Evolutionary conservation across 2,797 vertebrate genomes (phyloP), one percentile per base, ranked within the genome.

Genomic region (Sebastes wilsoni): DNA sequence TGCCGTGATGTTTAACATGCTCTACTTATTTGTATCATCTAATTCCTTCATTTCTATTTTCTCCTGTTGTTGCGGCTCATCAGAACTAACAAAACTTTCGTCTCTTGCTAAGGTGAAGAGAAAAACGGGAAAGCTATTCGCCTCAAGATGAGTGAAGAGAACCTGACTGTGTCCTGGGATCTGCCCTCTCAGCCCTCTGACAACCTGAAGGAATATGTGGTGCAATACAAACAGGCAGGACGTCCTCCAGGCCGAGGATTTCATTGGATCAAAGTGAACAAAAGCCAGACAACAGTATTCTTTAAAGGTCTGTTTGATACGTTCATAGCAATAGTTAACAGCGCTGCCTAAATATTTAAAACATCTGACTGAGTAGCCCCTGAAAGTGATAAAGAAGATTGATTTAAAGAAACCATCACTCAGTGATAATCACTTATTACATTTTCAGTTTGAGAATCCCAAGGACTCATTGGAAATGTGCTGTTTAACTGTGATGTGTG

Each of bases 211-310:
- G 89, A 94, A 68, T 95, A 93, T 62, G 93, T 96, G 34, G 88
- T 96, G 25, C 94, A 96, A 69, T 89, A 92, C 73, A 94, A 94
- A 85, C 52, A 87, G 66, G 75, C 54, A n/a, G 91, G 83, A 42
- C 2, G 30, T 77, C 49, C 42, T n/a, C n/a, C 25, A 7, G 73
- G 62, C 18, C 28, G 52, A 54, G 79, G 79, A 34, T 92, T 95
- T 75, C 86, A 94, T 73, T 96, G 96, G 96, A 65, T 94, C 42
- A 95, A 84, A 90, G 90, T 95, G 10, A 62, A 87, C 13, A 74
- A 81, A 59, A 92, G 4, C 18, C 73, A 82, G 22, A 89, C 23
- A 12, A 0, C 64, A 8, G 83, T 34, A 16, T 59, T 34, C 58
- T 77, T 96, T 23, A 80, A 76, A 93, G 95, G 96, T 96, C 8